These are phyloP conservation scores for Periphyllus acericola DNA, from an alignment of 2,888 invertebrate species.

Conservation along the genomic window DNA sequence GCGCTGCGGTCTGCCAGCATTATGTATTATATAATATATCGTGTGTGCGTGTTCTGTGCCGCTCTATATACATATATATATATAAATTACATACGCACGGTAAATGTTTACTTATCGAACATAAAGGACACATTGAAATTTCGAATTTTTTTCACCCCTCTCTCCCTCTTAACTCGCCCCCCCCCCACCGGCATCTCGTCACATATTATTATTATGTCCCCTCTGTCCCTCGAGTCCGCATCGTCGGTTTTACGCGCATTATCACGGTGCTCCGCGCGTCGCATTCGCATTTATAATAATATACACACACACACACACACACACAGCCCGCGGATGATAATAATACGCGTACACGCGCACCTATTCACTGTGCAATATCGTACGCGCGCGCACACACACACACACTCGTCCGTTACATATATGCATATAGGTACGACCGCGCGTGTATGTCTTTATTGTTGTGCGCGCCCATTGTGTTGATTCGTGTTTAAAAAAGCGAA, in stretches of 20 bases:
- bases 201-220: too few species aligned
- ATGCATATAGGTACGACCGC: too few species aligned
- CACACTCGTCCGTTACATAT: too few species aligned
- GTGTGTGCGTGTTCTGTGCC: neutral
- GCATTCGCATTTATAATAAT: neutral
- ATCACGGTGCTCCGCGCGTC: neutral
- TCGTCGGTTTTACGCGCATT: neutral
- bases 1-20: conserved; percentile 42
- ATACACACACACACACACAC: too few species aligned
- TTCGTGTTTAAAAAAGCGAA: conserved; percentile 49
- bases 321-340: too few species aligned
- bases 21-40: neutral
- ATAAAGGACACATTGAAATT: conserved; percentile 49
- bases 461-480: conserved; percentile 2
- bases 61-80: too few species aligned
- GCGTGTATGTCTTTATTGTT: neutral
- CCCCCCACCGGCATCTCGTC: too few species aligned
- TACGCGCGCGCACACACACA: too few species aligned
- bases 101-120: conserved; percentile 46
- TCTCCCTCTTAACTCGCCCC: neutral
- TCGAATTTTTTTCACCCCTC: neutral
- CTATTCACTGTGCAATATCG: too few species aligned
- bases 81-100: too few species aligned
- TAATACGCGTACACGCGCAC: too few species aligned
- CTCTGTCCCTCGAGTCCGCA: neutral